Evolutionary conservation across 2,797 vertebrate genomes (phyloP), one percentile per base, ranked within the genome.

Genomic region (Ambastaia sidthimunki): DNA sequence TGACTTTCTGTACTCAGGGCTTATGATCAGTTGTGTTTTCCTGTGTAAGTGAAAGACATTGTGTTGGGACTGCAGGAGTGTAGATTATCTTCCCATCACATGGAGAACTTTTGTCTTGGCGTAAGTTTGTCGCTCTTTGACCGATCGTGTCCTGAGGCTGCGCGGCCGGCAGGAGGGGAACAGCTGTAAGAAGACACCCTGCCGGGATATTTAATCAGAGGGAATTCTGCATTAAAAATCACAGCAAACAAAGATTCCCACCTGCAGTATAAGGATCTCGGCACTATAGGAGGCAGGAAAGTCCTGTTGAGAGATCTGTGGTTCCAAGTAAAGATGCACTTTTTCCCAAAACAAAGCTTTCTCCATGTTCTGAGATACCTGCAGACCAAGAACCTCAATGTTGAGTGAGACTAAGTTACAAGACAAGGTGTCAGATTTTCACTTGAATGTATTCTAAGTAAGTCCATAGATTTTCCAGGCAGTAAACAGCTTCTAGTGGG

Each of bases 221-320:
- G 89, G 91, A 92, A 91, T 88, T 86, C 85, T 83, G 85, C 89
- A 91, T 93, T 91, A 89, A 83, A 90, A 92, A 92, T 90, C 90
- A 88, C 90, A 90, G 91, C 90, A 90, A 89, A 91, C 74, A 88
- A 74, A 80, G 81, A 50, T 85, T 86, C 85, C 84, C 85, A 76
- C 90, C 21, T 82, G 82, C 85, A 81, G 86, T 82, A 83, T 76
- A 67, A 81, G 69, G 66, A 86, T 81, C 83, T 48, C 71, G 62
- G 66, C 84, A 62, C 84, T 18, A 52, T 52, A 75, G 74, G 76
- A 67, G 44, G 68, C 78, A 82, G 78, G 78, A 82, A 83, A 67
- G 60, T 71, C 84, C 79, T 66, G 69, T 78, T 71, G 84, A 74
- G 83, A 81, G 69, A 68, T 44, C 54, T 13, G 59, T 37, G 59